Percentiles rank a stretch among this genome's conserved stretches.
phyloP scores from a whole-genome alignment of 2,113 vertebrate species.

The Notarius quadriscutis region DNA sequence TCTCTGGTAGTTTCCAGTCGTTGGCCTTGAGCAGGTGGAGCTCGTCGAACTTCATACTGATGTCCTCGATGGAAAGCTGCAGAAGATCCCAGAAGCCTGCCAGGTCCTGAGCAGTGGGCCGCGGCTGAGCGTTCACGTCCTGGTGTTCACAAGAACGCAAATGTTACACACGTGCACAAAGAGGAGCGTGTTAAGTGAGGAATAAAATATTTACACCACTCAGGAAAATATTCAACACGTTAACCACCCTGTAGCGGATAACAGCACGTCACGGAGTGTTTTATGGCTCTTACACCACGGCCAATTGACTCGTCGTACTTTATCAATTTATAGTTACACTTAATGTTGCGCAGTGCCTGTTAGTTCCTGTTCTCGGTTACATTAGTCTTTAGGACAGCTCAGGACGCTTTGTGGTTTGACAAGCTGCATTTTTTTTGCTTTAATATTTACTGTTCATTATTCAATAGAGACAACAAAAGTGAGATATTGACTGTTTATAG shows the following conservation, averaged over 20 bases:
- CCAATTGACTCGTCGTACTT: neutral
- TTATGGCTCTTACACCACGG: neutral
- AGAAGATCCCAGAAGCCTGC: slow-evolving; percentile 99
- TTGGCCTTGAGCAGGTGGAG: slow-evolving; percentile 96
- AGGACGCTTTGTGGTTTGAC: neutral
- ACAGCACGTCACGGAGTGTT: neutral
- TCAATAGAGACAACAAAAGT: too few species aligned
- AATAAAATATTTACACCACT: neutral
- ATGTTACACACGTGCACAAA: neutral
- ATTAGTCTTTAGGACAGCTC: neutral
- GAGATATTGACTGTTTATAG: neutral
- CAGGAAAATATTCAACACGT: neutral
- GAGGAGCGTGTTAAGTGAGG: neutral
- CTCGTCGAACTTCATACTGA: slow-evolving; percentile 98
- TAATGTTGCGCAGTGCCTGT: neutral
- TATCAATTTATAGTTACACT: neutral
- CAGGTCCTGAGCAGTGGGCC: slow-evolving; percentile 94
- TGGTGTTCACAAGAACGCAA: slow-evolving; percentile 51
- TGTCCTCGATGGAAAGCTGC: slow-evolving; percentile 96
- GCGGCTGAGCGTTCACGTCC: slow-evolving; percentile 88
- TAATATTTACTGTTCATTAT: neutral
- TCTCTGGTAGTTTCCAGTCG: slow-evolving; percentile 88
- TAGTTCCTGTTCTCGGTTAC: neutral
- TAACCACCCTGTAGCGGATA: neutral
- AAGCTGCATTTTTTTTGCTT: neutral